Base-by-base conservation (phyloP, 2,797 vertebrate genomes). In the Tenualosa ilisha region DNA sequence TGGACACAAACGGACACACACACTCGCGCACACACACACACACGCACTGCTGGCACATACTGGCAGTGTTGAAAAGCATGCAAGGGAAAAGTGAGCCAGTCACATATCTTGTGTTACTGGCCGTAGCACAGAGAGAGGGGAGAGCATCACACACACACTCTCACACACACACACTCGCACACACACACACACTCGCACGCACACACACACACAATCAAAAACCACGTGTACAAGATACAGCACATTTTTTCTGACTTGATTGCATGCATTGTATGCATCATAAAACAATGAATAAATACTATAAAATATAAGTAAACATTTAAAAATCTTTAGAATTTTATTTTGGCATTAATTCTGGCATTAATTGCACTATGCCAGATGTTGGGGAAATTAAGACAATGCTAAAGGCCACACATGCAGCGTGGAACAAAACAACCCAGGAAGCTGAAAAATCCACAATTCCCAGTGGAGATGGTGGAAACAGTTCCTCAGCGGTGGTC, bases 31-130 rank as follows among this genome's bases (percentile, higher is more conserved):
- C 59, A 61, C 59, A 61, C 59, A 61, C 59, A n/a, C 24, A 9
- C 11, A n/a, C 24, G 2, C 11, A 72, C 65, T 75, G 22, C 51
- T 75, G 68, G 68, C 68, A 75, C 68, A 37, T 81, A 49, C 26
- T 68, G 12, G 51, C n/a, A 54, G 87, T 87, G 90, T 86, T 93
- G 91, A 93, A 90, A 91, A 90, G 89, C 81, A 82, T 88, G 87
- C 83, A 85, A 83, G 4, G 63, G 43, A 84, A 54, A 82, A 75
- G 37, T 75, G 68, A 37, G 43, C 37, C 46, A 68, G 12, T 72
- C 83, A 84, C 56, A 83, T 61, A 75, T 75, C 68, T 75, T 75
- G 37, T 75, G 68, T 75, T 75, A 1, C 17, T 75, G 68, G 37
- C 68, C 37, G 13, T 15, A 22, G 37, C 68, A 40, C 68, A 43